Percentiles rank a stretch among this genome's conserved stretches.
phyloP scores from a whole-genome alignment of 2,113 vertebrate species.

The Ciconia boyciana region DNA sequence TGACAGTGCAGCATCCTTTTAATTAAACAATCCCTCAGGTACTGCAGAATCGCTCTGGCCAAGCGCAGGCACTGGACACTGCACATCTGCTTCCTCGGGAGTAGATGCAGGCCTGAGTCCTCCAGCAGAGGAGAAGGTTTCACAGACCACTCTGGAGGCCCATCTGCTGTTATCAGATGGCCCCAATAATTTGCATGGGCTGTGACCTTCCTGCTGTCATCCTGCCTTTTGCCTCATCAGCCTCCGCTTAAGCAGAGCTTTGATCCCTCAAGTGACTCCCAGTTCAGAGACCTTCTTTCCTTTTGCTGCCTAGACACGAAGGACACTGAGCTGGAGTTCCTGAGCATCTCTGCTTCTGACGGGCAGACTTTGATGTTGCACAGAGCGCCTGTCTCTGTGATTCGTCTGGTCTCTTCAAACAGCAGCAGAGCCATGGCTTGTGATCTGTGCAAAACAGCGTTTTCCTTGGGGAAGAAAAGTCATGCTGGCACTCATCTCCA shows the following conservation, averaged over 20 bases:
- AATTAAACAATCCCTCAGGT: background rate
- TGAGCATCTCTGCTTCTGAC: background rate
- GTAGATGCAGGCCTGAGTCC: background rate
- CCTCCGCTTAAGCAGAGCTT: background rate
- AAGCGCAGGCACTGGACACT: background rate
- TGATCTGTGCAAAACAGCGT: background rate
- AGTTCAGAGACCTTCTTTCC: background rate
- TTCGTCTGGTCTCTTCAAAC: background rate
- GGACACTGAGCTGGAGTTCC: background rate
- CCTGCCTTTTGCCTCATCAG: background rate
- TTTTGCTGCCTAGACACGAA: background rate
- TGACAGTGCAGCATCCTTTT: background rate
- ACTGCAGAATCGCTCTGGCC: fast-evolving
- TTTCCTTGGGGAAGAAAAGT: conserved; percentile 16
- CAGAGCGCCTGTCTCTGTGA: background rate
- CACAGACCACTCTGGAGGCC: background rate
- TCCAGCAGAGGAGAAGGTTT: background rate
- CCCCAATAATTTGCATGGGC: fast-evolving
- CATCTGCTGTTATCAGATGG: fast-evolving
- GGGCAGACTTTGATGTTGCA: background rate
- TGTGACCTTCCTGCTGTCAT: background rate
- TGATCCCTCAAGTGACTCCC: background rate
- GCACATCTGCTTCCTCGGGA: fast-evolving
- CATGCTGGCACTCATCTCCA: fast-evolving
- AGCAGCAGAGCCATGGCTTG: background rate